These are phyloP conservation scores for Burhinus oedicnemus DNA, from an alignment of 2,113 vertebrate species.

Conservation along the genomic window DNA sequence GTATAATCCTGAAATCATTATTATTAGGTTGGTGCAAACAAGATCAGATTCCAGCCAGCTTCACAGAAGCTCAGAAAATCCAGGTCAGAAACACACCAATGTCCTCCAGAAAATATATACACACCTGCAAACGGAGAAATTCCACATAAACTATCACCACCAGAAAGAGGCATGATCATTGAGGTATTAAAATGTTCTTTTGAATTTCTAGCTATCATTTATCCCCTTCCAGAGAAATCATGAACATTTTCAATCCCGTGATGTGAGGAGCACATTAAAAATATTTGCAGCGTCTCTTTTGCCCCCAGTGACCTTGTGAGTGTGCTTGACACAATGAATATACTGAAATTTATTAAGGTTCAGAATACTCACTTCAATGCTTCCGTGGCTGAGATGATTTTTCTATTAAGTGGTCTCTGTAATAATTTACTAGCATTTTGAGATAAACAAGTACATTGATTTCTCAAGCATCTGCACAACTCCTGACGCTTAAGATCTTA, in stretches of 20 bases:
- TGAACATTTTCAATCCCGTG: background rate
- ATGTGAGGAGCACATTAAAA: background rate
- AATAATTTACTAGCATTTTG: constrained; percentile 33
- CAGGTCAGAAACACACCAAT: background rate
- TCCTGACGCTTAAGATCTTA: background rate
- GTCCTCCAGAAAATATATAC: background rate
- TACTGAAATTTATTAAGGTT: constrained; percentile 15
- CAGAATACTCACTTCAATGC: background rate
- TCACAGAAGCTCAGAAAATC: background rate
- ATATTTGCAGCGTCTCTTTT: background rate
- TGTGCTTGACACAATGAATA: constrained; percentile 6
- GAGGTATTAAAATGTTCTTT: background rate
- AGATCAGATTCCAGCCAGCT: background rate
- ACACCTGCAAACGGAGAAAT: background rate
- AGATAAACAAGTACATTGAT: constrained; percentile 15
- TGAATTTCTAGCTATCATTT: background rate
- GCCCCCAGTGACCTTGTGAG: background rate
- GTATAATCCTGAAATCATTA: background rate
- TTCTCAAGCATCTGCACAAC: background rate
- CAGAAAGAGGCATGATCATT: background rate
- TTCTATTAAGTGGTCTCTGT: constrained; percentile 30
- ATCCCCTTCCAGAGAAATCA: background rate
- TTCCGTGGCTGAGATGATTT: background rate
- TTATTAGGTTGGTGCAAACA: background rate
- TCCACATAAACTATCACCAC: background rate